These are phyloP conservation scores for Clarias platycephalus DNA, from an alignment of 2,797 vertebrate species.

Conservation along the genomic window DNA sequence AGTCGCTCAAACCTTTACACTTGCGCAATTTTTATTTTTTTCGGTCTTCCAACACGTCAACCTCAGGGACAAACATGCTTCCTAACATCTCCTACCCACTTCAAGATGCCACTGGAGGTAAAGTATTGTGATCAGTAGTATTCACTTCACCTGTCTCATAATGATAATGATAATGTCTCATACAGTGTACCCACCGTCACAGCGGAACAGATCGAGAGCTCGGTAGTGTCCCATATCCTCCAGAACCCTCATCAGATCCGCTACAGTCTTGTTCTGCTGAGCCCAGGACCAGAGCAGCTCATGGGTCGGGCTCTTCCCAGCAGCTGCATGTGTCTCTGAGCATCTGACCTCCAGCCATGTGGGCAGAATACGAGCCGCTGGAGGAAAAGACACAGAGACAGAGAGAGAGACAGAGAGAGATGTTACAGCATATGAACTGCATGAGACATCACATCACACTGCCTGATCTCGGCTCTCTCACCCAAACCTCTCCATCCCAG, in stretches of 20 bases:
- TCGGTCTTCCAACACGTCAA: no score
- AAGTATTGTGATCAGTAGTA: no score
- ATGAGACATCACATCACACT: neutral
- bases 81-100: no score
- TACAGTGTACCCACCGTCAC: conserved; percentile 58
- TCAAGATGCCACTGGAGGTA: no score
- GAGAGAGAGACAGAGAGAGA: neutral
- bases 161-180: no score
- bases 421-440: neutral
- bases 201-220: conserved; percentile 69
- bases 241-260: conserved; percentile 70
- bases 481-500: conserved; percentile 79
- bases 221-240: conserved; percentile 73
- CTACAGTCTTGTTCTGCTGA: conserved; percentile 75
- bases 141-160: no score
- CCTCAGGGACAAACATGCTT: no score
- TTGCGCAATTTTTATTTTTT: no score
- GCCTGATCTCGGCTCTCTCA: conserved; percentile 58
- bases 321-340: conserved; percentile 69
- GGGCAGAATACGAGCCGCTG: conserved; percentile 71
- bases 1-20: no score
- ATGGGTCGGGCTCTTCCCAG: conserved; percentile 76
- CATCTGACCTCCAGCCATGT: conserved; percentile 74
- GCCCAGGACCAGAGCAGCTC: conserved; percentile 82
- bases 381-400: neutral